These are phyloP conservation scores for Grus americana DNA, from an alignment of 2,113 vertebrate genomes.

Conservation along the genomic window DNA sequence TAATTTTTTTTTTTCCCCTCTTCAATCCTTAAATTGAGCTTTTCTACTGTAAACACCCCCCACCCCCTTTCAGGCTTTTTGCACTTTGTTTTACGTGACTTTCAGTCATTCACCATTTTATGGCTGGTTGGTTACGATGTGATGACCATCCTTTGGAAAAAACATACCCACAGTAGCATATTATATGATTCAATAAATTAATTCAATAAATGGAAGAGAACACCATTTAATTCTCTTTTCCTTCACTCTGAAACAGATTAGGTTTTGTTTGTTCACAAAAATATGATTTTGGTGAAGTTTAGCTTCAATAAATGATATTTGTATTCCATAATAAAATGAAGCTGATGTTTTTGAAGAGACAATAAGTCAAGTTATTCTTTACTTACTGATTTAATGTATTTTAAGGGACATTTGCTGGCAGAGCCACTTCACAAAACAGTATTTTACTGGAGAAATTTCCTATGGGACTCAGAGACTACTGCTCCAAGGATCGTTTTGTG, in stretches of 20 bases:
- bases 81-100: neutral
- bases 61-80: neutral
- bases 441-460: slow-evolving; percentile 7
- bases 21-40: neutral
- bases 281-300: slow-evolving; percentile 11
- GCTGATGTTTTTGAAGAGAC: neutral
- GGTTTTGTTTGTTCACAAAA: slow-evolving; percentile 1
- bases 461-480: neutral
- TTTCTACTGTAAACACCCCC: neutral
- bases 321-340: slow-evolving; percentile 35
- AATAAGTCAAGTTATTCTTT: slow-evolving; percentile 7
- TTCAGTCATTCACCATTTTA: neutral
- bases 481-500: neutral
- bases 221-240: neutral
- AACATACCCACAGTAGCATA: neutral
- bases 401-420: neutral
- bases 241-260: neutral
- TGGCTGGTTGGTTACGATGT: neutral
- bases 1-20: neutral
- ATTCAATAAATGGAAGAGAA: neutral
- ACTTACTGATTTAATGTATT: slow-evolving; percentile 23
- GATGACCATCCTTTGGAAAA: neutral
- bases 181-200: slow-evolving; percentile 8
- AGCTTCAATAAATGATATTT: slow-evolving; percentile 26
- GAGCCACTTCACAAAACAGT: neutral